Conservation (phyloP, 2,797 vertebrate genomes). For the Sebastes matsubarae region DNA sequence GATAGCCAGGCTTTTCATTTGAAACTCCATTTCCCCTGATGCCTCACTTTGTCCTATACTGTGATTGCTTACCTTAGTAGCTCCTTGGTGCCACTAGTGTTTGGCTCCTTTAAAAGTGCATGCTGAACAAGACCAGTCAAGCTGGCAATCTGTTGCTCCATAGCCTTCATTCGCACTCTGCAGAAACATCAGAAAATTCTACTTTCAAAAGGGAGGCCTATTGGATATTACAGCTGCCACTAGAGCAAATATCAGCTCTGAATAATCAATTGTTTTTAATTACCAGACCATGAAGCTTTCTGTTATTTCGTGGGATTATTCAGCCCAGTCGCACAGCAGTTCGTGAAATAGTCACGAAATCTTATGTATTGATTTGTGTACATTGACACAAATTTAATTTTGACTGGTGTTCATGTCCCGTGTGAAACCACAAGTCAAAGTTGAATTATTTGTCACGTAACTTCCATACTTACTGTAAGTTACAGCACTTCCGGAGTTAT, state of each 20-base stretch:
- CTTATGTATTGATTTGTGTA: too few relatives aligned
- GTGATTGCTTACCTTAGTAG: conserved; percentile 90
- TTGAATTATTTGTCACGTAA: accelerated
- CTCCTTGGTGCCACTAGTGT: conserved; percentile 94
- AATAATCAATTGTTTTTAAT: conserved; percentile 32
- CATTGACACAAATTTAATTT: too few relatives aligned
- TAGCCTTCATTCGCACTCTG: conserved; percentile 99
- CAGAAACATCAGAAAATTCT: conserved; percentile 88
- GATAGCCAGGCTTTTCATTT: conserved; percentile 26
- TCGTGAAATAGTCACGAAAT: accelerated
- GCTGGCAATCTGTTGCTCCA: conserved; percentile 99
- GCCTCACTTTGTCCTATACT: conserved; percentile 54
- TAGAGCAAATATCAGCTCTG: conserved; percentile 34
- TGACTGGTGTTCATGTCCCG: too few relatives aligned
- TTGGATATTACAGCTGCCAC: conserved; percentile 47
- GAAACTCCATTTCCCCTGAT: conserved; percentile 52
- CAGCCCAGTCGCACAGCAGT: too few relatives aligned
- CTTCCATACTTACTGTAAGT: too few relatives aligned
- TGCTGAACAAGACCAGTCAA: conserved; percentile 99
- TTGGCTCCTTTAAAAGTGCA: conserved; percentile 97
- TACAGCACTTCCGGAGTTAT: too few relatives aligned
- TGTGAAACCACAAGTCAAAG: too few relatives aligned
- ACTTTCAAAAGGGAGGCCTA: conserved; percentile 71
- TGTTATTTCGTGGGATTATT: background rate
- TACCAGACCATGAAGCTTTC: conserved; percentile 13